Evolutionary conservation across 2,888 invertebrate genomes (phyloP), one percentile per base, ranked within the genome.

Genomic region (Meandrusa payeni): DNA sequence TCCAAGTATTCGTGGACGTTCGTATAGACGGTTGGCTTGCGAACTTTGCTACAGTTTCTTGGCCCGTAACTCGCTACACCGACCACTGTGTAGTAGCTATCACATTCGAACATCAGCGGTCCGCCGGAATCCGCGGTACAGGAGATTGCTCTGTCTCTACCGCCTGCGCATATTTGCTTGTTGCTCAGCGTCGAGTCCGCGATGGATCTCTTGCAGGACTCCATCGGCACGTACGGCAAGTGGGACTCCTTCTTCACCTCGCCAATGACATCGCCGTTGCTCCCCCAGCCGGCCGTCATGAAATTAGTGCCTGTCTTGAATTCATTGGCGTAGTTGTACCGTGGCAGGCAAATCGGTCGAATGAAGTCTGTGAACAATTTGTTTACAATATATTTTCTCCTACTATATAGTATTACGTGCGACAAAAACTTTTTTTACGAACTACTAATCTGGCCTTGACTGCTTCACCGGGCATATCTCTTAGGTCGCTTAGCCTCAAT

Each of bases 1-100:
- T 73, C 64, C n/a, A 76, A 22, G 50, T 87, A 89, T 20, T 66
- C 55, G 9, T 67, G 65, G 2, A 87, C 75, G 23, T 71, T 71
- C 0, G 88, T 49, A 10, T 46, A 43, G 0, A 49, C 40, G 0
- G 31, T 32, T 2, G 49, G 49, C 13, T 19, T 22, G 2, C 87
- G 80, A 6, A 71, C 66, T 60, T 81, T 79, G 0, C 91, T 92
- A 54, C 93, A 93, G 0, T 88, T 87, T 0, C 80, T 76, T 0
- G 91, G 90, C 0, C 93, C 92, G 53, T 90, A 92, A 5, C 92
- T 92, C 4, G 92, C 91, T 1, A 93, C 69, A 0, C 92, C 93
- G 0, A 65, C 46, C 0, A 66, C 57, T 23, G 52, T 41, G 0
- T 39, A 60, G 4, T 50, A 56, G 1, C 61, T 34, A 2, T 48